These are phyloP conservation scores for human (Homo sapiens) DNA, from an alignment of 2,113 vertebrate genomes.

Conservation along the genomic window DNA sequence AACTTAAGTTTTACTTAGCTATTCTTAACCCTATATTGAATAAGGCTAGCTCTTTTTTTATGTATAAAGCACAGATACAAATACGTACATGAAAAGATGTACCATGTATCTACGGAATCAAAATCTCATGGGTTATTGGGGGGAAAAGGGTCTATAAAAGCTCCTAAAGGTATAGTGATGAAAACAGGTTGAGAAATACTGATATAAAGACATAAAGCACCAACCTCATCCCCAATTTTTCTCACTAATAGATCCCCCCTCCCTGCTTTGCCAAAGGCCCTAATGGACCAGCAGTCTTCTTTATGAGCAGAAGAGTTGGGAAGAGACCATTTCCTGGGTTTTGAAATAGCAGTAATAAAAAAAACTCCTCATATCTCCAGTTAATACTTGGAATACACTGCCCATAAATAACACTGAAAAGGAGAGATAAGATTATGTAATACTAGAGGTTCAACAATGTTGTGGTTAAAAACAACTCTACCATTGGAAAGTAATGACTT, in stretches of 20 bases:
- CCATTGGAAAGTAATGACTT: not conserved
- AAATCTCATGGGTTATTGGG: not conserved
- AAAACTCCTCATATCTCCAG: not conserved
- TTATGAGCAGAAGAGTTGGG: not conserved
- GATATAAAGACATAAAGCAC: not conserved
- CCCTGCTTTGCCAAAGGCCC: not conserved
- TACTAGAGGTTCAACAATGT: not conserved
- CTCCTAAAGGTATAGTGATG: not conserved
- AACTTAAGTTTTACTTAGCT: not conserved
- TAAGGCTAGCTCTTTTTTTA: not conserved
- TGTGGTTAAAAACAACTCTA: not conserved
- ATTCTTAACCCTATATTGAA: constrained; percentile 2
- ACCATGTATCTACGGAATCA: not conserved
- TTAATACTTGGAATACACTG: not conserved
- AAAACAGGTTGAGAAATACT: not conserved
- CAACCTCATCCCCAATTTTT: not conserved
- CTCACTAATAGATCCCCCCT: not conserved
- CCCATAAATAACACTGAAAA: not conserved
- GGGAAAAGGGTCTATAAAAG: not conserved
- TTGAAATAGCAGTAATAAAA: not conserved
- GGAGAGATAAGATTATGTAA: not conserved
- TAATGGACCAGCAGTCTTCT: not conserved
- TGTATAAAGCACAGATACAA: not conserved
- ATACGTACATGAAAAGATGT: not conserved
- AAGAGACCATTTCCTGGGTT: not conserved